phyloP scores from a whole-genome alignment of 2,888 invertebrate species.

The Syrphus vitripennis region DNA sequence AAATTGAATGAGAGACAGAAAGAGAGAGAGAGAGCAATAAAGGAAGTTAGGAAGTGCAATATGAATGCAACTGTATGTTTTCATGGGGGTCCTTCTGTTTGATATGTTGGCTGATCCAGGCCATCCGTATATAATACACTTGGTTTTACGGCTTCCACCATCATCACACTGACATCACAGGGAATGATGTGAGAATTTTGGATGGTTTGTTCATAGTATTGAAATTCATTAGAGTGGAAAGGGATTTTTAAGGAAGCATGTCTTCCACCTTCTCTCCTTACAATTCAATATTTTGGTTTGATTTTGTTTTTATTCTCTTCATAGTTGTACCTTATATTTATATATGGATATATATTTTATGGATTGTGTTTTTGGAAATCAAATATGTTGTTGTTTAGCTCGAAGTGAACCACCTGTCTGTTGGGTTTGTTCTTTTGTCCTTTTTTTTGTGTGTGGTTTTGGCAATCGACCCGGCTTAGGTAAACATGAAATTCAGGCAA shows the following conservation, averaged over 20 bases:
- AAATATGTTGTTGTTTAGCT: conserved; percentile 35
- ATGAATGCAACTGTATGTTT: conserved; percentile 10
- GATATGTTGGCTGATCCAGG: background rate
- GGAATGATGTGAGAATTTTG: conserved; percentile 37
- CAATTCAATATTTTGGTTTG: conserved; percentile 19
- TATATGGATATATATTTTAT: background rate
- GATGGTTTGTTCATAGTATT: conserved; percentile 45
- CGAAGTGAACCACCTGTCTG: conserved; percentile 67
- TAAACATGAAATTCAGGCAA: conserved; percentile 19
- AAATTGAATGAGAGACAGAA: too few species aligned
- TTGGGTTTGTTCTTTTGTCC: conserved; percentile 15
- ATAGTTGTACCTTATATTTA: conserved; percentile 10
- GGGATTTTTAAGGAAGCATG: conserved; percentile 49
- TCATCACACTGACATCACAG: background rate
- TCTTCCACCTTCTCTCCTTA: background rate
- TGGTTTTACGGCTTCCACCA: background rate
- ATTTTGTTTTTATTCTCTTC: conserved; percentile 32
- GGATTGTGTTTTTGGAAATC: conserved; percentile 30
- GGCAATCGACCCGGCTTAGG: background rate
- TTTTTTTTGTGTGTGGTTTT: background rate
- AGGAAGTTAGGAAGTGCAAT: conserved; percentile 54
- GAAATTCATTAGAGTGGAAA: conserved; percentile 48
- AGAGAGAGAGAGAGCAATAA: background rate
- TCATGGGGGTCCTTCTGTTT: background rate
- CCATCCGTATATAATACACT: background rate